phyloP scores from a whole-genome alignment of 2,888 invertebrate species.

The Drosophila neutralis region DNA sequence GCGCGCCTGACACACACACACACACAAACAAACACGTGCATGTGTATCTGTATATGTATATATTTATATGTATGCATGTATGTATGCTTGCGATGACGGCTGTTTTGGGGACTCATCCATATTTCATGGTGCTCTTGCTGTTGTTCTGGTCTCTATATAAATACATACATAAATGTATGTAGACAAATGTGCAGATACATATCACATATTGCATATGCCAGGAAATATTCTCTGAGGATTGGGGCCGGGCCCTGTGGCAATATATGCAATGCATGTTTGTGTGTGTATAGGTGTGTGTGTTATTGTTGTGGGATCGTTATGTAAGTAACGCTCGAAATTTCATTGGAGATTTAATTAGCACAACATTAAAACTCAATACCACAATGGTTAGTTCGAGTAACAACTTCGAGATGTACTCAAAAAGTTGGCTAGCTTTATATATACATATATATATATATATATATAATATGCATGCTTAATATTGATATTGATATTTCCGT shows the following conservation, averaged over 20 bases:
- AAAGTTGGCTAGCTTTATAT: conserved; percentile 7
- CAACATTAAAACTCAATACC: conserved; percentile 48
- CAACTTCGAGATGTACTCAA: conserved; percentile 23
- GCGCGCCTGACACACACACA: conserved; percentile 53
- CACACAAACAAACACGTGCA: neutral
- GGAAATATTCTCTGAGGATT: conserved; percentile 61
- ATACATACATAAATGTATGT: conserved; percentile 7
- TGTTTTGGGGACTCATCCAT: conserved; percentile 54
- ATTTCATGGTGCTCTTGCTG: conserved; percentile 19
- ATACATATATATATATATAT: neutral
- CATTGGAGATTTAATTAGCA: conserved; percentile 58
- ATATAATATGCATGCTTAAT: neutral
- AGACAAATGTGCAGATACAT: conserved; percentile 14
- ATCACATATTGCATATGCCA: conserved; percentile 44
- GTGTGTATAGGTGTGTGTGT: neutral
- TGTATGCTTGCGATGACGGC: conserved; percentile 44
- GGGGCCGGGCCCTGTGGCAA: conserved; percentile 27
- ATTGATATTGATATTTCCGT: neutral
- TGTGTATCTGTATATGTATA: neutral
- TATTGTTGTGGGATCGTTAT: conserved; percentile 31
- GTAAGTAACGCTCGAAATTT: conserved; percentile 53
- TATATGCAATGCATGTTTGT: neutral
- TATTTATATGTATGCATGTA: conserved; percentile 24
- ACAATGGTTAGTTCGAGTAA: conserved; percentile 23
- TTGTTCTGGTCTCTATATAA: conserved; percentile 14